A percentile compares a stretch with the other conserved stretches of the same genome.
Conservation (phyloP, 2,888 invertebrate species). For the Tenthredo livida region DNA sequence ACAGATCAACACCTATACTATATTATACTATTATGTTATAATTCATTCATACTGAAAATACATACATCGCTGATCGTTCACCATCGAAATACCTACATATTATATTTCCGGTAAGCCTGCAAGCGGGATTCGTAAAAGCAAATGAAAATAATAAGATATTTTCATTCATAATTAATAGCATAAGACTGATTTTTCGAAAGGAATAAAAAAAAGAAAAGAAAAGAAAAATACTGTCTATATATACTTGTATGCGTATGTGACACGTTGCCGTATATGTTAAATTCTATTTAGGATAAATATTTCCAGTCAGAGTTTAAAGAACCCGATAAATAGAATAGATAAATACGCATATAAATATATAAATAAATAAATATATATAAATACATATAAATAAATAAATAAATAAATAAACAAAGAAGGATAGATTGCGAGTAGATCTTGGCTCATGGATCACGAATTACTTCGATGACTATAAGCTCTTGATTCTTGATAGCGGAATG, state of each 20-base stretch:
- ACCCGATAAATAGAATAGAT: background rate
- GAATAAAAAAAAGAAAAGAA: background rate
- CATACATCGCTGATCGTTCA: no score
- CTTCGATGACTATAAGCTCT: conserved; percentile 37
- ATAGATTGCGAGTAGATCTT: conserved; percentile 1
- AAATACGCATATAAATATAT: background rate
- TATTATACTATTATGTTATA: background rate
- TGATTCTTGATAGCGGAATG: conserved; percentile 43
- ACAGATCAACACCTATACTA: conserved; percentile 63
- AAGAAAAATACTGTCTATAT: background rate
- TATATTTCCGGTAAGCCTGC: background rate
- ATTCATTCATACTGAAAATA: background rate
- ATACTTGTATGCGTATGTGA: background rate
- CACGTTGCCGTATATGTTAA: background rate
- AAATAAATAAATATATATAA: background rate
- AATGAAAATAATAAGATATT: no score
- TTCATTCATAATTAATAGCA: no score
- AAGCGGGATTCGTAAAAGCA: no score
- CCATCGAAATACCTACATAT: background rate
- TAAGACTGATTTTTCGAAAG: background rate
- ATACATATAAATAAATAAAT: conserved; percentile 14
- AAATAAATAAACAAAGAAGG: conserved; percentile 11
- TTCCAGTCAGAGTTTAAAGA: background rate
- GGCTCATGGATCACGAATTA: conserved; percentile 14
- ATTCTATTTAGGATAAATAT: background rate